Base-by-base conservation (phyloP, 2,797 vertebrate species). In the Poeciliopsis turneri region DNA sequence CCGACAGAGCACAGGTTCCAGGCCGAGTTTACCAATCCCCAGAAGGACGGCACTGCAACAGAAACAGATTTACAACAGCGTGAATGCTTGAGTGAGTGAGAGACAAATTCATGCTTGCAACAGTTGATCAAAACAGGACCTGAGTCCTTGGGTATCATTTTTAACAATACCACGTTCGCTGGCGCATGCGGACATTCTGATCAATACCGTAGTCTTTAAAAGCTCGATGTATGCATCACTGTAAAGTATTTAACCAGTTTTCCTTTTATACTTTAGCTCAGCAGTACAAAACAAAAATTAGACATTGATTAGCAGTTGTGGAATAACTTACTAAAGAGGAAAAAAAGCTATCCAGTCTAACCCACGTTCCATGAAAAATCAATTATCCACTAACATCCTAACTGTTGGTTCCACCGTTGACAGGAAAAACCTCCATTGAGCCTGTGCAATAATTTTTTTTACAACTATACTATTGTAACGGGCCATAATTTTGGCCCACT, bases 1-100 rank as follows among this genome's bases (percentile, higher is more conserved):
- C 98, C 98, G 78, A 99, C 98, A 1, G 98, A 98, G 94, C 98
- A 99, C 87, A 99, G 96, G 94, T 99, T 99, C 98, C 98, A 99
- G 81, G 98, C 98, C 13, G 98, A 99, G 95, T 99, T 99, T 83
- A 99, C 98, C 95, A 99, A 95, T 74, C 98, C 98, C 98, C 98
- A 99, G 93, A 99, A 99, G 18, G 98, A 99, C 78, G 98, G 98
- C 95, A 99, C 98, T 99, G 92, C 77, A 92, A 92, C 74, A 91
- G 70, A 86, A 85, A 76, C 2, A 13, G 46, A 30, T 20, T 90
- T 74, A 92, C 18, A 59, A 5, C 36, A 57, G 36, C 12, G 55
- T 25, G n/a, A 85, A 45, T 51, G 16, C 78, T 72, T 90, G 88
- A 76, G 45, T 3, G 1, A n/a, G 30, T 3, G 47, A 83, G 87